These are phyloP conservation scores for Oreochromis aureus DNA, from an alignment of 2,113 vertebrate genomes.

Conservation along the genomic window DNA sequence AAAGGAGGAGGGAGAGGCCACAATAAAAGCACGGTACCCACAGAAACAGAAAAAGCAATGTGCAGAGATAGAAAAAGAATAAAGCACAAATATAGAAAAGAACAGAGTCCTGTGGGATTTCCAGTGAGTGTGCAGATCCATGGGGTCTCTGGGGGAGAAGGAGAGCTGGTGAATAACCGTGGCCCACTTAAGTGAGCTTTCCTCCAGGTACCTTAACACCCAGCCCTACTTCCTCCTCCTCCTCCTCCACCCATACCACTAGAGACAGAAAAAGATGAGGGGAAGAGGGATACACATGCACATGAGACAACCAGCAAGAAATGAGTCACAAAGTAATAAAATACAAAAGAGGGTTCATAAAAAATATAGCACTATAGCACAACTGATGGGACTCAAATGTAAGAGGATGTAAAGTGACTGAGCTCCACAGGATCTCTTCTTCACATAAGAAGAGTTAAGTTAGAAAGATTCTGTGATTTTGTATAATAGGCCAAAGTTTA, in stretches of 20 bases:
- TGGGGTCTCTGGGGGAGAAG: slow-evolving; percentile 38
- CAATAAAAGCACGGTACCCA: slow-evolving; percentile 14
- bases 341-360: neutral
- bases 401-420: neutral
- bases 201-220: slow-evolving; percentile 49
- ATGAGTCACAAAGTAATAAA: slow-evolving; percentile 5
- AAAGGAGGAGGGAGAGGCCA: slow-evolving; percentile 5
- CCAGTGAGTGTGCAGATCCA: slow-evolving; percentile 24
- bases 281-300: neutral
- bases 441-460: neutral
- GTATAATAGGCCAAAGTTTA: neutral
- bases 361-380: neutral
- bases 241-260: neutral
- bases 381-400: neutral
- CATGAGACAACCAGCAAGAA: neutral
- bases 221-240: neutral
- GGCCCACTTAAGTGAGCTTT: slow-evolving; percentile 69
- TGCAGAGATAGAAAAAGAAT: slow-evolving; percentile 27
- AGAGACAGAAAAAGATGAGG: neutral
- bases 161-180: slow-evolving; percentile 70
- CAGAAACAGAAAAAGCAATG: slow-evolving; percentile 33
- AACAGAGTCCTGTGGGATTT: slow-evolving; percentile 48
- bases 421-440: neutral
- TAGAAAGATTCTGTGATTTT: neutral
- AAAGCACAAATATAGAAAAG: slow-evolving; percentile 46